Evolutionary conservation across 2,113 vertebrate genomes (phyloP).

Genomic region (Beaufortia kweichowensis): DNA sequence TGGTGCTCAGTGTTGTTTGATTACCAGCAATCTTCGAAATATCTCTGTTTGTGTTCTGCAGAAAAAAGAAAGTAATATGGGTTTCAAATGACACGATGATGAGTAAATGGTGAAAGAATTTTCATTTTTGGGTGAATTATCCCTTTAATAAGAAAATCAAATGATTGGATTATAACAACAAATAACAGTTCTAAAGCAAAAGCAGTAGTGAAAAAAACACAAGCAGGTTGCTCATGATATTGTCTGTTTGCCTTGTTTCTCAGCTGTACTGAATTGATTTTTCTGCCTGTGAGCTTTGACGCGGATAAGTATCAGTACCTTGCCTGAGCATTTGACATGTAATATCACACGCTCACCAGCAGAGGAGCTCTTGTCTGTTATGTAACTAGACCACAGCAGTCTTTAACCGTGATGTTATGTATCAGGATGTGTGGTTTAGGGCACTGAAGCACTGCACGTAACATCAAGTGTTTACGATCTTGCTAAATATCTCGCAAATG

Average conservation of each 20-base stretch:
- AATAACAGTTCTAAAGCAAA: background rate
- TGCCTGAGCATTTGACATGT: background rate
- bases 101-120: too few relatives aligned
- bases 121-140: too few relatives aligned
- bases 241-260: conserved; percentile 5
- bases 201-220: background rate
- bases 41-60: too few relatives aligned
- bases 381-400: background rate
- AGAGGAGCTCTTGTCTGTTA: conserved; percentile 31
- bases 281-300: background rate
- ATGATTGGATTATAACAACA: background rate
- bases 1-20: too few relatives aligned
- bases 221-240: background rate
- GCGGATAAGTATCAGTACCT: background rate
- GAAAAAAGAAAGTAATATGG: too few relatives aligned
- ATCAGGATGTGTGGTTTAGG: background rate
- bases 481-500: conserved; percentile 39
- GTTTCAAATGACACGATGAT: too few relatives aligned
- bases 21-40: too few relatives aligned
- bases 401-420: background rate
- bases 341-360: conserved; percentile 23
- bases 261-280: background rate
- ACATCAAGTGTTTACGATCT: conserved; percentile 6
- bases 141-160: background rate
- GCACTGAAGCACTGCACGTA: conserved; percentile 1